Percentiles rank a stretch among this genome's conserved stretches.
Evolutionary conservation across 2,113 vertebrate genomes (phyloP).

Genomic region (Phaethon lepturus): DNA sequence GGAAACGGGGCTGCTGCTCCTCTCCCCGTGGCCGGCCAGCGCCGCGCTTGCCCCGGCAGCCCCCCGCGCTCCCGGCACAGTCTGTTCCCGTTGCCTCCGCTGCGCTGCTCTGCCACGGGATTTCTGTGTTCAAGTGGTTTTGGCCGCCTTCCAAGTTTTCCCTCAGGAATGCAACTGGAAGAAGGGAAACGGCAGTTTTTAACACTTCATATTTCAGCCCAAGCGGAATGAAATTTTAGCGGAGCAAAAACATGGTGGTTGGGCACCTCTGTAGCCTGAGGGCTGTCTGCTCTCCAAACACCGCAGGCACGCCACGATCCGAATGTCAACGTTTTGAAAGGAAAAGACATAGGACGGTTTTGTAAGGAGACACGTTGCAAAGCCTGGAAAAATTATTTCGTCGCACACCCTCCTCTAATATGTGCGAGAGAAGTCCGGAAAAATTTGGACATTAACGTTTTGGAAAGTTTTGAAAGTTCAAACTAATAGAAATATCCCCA

Average conservation of each 20-base stretch:
- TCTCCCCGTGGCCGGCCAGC: fast-evolving
- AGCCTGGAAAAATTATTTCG: background rate
- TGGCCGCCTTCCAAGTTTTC: background rate
- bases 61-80: background rate
- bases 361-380: background rate
- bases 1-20: background rate
- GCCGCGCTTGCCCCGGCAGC: fast-evolving
- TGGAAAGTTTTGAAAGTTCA: background rate
- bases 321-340: fast-evolving
- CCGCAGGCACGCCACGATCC: fast-evolving
- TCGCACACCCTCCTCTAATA: background rate
- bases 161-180: slow-evolving; percentile 37
- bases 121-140: background rate
- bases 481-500: background rate
- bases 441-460: background rate
- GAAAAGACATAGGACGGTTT: background rate
- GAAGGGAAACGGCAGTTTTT: background rate
- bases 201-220: slow-evolving; percentile 42
- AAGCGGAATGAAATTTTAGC: background rate
- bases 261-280: background rate
- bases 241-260: background rate
- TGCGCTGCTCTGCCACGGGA: background rate
- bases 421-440: background rate
- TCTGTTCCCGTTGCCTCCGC: background rate
- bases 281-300: background rate